Base-by-base conservation (phyloP, 2,113 vertebrate genomes). In the Electrona antarctica region DNA sequence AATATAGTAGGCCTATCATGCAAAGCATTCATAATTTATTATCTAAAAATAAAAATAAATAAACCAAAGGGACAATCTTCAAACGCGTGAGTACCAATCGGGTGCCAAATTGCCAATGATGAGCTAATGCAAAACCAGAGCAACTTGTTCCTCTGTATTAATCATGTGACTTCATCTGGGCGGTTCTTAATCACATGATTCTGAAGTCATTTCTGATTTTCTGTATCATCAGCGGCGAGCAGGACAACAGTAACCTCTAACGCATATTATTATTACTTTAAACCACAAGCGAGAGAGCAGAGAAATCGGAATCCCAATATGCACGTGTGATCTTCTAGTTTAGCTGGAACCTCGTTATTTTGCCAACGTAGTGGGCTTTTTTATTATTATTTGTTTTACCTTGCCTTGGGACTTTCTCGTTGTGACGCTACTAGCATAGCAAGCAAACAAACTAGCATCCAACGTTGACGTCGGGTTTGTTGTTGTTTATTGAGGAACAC, bases 131-230 rank as follows among this genome's bases (percentile, higher is more conserved):
- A 41, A 41, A 41, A 3, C 1, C 33, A 41, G 33, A 15, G 6
- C 6, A 5, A 62, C 5, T 58, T 3, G 56, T 10, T 10, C 4
- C 56, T 21, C 21, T 28, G 56, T 58, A 58, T 7, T 3, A 62
- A 41, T 5, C 89, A 91, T 79, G 86, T 91, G 86, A 91, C 71
- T 10, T 33, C 33, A 58, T 67, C 71, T 81, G 81, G 75, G 72
- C 51, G 74, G 73, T 85, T 80, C 78, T 78, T 82, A 81, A 85
- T 91, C 89, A 89, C 86, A 29, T 90, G 85, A 87, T 1, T 15
- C 8, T 55, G 56, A 46, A 9, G 68, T 78, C 69, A 74, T 45
- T 66, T 55, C 21, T 21, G 21, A 21, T 67, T 28, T 66, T 28
- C 55, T 12, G 65, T 13, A 61, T 13, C 57, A 59, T 14, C 3